These are phyloP conservation scores for Lacanobia oleracea DNA, from an alignment of 2,888 invertebrate species.

Conservation along the genomic window DNA sequence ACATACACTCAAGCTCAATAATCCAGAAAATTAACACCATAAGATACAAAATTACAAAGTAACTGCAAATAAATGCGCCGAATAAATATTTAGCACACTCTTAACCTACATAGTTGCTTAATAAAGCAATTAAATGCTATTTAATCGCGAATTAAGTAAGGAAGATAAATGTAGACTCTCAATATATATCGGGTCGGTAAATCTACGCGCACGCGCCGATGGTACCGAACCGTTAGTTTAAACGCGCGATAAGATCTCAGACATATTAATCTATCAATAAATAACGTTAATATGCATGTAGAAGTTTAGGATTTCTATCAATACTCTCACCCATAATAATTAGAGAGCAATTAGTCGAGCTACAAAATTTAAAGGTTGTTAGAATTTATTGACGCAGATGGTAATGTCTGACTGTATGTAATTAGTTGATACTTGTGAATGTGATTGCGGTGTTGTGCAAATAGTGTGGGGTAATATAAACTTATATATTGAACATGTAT, in stretches of 20 bases:
- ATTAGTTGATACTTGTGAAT: conserved; percentile 37
- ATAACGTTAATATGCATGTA: conserved; percentile 73
- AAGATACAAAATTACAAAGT: conserved; percentile 20
- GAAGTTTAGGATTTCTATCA: conserved; percentile 66
- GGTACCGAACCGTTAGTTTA: conserved; percentile 62
- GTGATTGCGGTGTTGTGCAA: conserved; percentile 18
- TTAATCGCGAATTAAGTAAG: conserved; percentile 63
- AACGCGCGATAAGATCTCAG: conserved; percentile 71
- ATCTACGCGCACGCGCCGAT: conserved; percentile 65
- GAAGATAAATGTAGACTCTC: conserved; percentile 65
- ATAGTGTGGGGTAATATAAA: conserved; percentile 16
- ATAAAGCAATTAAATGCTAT: conserved; percentile 63
- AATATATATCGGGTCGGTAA: conserved; percentile 61
- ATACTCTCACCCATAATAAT: conserved; percentile 70
- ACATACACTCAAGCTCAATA: neutral
- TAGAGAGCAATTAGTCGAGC: conserved; percentile 65
- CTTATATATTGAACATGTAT: neutral
- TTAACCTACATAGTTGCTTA: conserved; percentile 58
- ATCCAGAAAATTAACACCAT: conserved; percentile 13
- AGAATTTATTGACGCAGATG: conserved; percentile 56
- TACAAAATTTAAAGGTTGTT: conserved; percentile 45
- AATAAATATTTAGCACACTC: conserved; percentile 52
- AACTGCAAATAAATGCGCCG: conserved; percentile 36
- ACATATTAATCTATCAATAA: conserved; percentile 75
- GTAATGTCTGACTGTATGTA: conserved; percentile 27